Evolutionary conservation across 2,797 vertebrate genomes (phyloP), one percentile per base, ranked within the genome.

Genomic region (Hephaestus fuliginosus): DNA sequence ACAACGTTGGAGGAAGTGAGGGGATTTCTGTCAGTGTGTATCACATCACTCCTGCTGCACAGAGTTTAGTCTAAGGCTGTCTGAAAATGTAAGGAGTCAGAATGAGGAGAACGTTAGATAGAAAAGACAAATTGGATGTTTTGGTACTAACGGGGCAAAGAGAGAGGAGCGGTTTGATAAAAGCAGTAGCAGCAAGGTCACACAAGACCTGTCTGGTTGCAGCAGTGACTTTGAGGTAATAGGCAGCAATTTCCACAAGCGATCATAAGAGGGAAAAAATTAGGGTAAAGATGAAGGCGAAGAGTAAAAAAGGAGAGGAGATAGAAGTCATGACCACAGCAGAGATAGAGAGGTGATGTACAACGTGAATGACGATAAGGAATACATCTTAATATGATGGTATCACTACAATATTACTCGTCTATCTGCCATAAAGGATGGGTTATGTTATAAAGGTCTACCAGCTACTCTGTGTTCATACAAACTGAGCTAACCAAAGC

Each of bases 21-120:
- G 83, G 74, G 88, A 86, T 89, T 89, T 85, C 71, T 91, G 86
- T 87, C 92, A 77, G 86, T 25, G 67, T 64, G 69, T 60, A 89
- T 89, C 86, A 85, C 79, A 84, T 91, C 77, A 79, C 64, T 78
- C 78, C 78, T 10, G 52, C 70, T 57, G 69, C 76, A 60, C 68
- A 0, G 74, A 65, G 75, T 91, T 81, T 66, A 86, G 76, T 80
- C 74, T 25, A 25, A 55, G 74, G 63, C 69, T 22, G 73, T 81
- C 75, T 76, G 82, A 28, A 87, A 90, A 89, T 82, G 71, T 84
- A 78, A 67, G 55, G 33, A 52, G 43, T 43, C 12, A 36, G 66
- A 83, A 76, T 44, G 55, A 85, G 60, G 48, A 82, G 65, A 78
- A 60, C 0, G 2, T 77, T 76, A 43, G 55, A 79, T 36, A 64